Evolutionary conservation across 2,888 invertebrate species (phyloP).

Genomic region (Chydorus sphaericus): DNA sequence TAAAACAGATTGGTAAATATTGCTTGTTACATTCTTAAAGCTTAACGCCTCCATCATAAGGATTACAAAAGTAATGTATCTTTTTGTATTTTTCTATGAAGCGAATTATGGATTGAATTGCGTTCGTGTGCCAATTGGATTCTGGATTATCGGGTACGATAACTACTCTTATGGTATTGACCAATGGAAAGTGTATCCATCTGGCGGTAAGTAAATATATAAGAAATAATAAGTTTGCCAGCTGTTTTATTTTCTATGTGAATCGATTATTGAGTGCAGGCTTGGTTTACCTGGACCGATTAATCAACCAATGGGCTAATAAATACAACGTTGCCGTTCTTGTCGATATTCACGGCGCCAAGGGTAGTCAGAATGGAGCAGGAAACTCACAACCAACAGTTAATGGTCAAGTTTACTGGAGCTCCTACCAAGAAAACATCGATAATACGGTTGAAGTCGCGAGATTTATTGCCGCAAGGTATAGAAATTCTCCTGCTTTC

Average conservation of each 20-base stretch:
- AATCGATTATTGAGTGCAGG: neutral
- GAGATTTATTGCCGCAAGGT: neutral
- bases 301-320: neutral
- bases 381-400: neutral
- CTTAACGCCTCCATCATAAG: too few relatives aligned
- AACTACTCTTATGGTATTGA: neutral
- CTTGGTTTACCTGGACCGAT: neutral
- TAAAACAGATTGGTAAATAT: neutral
- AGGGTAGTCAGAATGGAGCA: neutral
- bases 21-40: too few relatives aligned
- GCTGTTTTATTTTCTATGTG: neutral
- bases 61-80: neutral
- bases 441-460: neutral
- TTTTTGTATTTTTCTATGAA: too few relatives aligned
- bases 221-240: neutral
- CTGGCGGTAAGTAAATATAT: neutral
- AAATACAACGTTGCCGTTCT: slow-evolving; percentile 1
- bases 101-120: neutral
- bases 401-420: neutral
- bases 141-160: neutral
- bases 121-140: neutral
- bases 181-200: neutral
- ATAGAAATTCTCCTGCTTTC: neutral
- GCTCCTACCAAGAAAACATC: neutral
- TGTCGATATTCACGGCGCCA: neutral